Evolutionary conservation across 2,888 invertebrate species (phyloP), one percentile per base, ranked within the genome.

Genomic region (Limenitis camilla): DNA sequence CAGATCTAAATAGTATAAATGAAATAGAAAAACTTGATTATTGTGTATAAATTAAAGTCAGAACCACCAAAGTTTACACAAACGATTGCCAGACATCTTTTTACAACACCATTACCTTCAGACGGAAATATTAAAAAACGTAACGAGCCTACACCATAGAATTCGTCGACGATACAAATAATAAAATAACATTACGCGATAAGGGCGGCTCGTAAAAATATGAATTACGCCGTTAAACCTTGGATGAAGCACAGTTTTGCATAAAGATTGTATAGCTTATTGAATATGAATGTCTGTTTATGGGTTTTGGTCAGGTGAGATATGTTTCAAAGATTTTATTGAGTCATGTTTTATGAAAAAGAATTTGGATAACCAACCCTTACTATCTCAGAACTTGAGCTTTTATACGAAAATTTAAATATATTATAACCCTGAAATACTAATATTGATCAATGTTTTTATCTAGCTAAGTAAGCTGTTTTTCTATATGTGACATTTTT

Each of bases 141-240:
- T 56, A 56, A 54, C 53, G 56, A 40, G 38, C 55, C 46, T 59
- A 59, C 54, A 61, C 58, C 59, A 61, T 59, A 60, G 60, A 62
- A 60, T 55, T 61, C 51, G 56, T 38, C 43, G 48, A 32, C 56
- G 63, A 59, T 65, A 65, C 61, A 58, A 60, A 63, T 60, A 65
- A 67, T 65, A 66, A 66, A 66, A 65, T 61, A 64, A 60, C 55
- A 55, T 55, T 43, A 56, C 52, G 45, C 60, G 68, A 69, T 69
- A 68, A 68, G 64, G 50, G 59, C 45, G 49, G 61, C 53, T 61
- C 59, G 63, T 63, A 61, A 70, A 70, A 68, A 65, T 61, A 64
- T 50, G 61, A 65, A 70, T 67, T 62, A 65, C 57, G 60, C 64
- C 58, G 60, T 64, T 63, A 67, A 69, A 62, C 64, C 65, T 61